Conservation (phyloP, 1,140 invertebrate species). For the Cyphomyrmex costatus region DNA sequence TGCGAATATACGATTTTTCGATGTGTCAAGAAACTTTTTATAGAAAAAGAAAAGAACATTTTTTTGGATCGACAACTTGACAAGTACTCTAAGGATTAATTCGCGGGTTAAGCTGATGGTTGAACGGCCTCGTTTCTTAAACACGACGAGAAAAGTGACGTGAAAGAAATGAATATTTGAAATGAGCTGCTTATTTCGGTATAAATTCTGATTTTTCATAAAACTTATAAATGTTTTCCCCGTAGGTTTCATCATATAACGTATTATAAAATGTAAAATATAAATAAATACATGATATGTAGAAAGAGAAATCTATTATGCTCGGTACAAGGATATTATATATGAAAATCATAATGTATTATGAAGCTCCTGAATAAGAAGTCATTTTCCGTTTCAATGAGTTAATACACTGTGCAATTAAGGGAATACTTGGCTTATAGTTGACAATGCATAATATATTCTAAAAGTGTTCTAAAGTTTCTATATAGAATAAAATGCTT, state of each 20-base stretch:
- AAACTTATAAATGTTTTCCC: neutral
- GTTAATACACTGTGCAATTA: constrained; percentile 18
- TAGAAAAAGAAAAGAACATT: neutral
- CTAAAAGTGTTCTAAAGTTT: neutral
- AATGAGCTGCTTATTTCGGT: neutral
- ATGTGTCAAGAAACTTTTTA: neutral
- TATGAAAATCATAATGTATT: constrained; percentile 13
- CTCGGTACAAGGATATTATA: neutral
- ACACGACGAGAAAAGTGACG: neutral
- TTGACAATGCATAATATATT: neutral
- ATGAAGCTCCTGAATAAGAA: neutral
- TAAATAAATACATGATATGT: neutral
- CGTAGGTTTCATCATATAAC: neutral
- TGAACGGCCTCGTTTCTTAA: neutral
- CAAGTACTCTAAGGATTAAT: constrained; percentile 9
- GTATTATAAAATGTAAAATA: neutral
- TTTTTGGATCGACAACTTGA: neutral
- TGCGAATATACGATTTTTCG: neutral
- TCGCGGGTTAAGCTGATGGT: neutral
- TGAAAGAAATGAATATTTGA: constrained; percentile 14
- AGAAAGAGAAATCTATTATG: too few species aligned
- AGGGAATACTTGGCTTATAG: neutral
- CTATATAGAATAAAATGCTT: neutral
- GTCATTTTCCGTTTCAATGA: constrained; percentile 24
- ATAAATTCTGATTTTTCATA: constrained; percentile 21